Percentiles rank a stretch among this genome's conserved stretches.
Conservation (phyloP, 2,113 vertebrate species). For the Pluvialis apricaria region DNA sequence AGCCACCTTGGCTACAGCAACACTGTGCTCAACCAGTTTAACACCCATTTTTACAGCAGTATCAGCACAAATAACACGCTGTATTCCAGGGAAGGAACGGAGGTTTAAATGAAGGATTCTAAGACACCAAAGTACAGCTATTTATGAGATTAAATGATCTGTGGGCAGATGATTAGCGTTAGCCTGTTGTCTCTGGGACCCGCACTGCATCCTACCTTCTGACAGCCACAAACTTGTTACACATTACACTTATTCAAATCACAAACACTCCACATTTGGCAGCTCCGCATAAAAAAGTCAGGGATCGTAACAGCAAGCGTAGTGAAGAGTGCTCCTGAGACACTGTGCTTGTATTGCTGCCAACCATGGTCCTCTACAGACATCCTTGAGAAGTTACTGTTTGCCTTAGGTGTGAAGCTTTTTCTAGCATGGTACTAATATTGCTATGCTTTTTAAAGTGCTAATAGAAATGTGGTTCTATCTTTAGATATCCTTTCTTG, state of each 20-base stretch:
- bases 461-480: not conserved
- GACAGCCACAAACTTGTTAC: not conserved
- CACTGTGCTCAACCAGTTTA: conserved; percentile 87
- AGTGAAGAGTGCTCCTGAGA: not conserved
- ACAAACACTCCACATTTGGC: not conserved
- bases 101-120: conserved; percentile 75
- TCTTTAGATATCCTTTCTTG: not conserved
- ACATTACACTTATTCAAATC: not conserved
- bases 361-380: not conserved
- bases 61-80: conserved; percentile 76
- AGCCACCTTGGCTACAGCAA: conserved; percentile 80
- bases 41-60: conserved; percentile 87
- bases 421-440: not conserved
- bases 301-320: not conserved
- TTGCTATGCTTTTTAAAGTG: not conserved
- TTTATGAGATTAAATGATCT: not conserved
- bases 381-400: not conserved
- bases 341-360: not conserved
- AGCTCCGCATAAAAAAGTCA: not conserved
- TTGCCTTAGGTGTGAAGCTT: not conserved
- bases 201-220: not conserved
- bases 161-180: not conserved
- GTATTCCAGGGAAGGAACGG: conserved; percentile 90
- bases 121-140: not conserved
- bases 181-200: not conserved